Conservation (phyloP, 1,140 invertebrate genomes). For the Anoplophora glabripennis region DNA sequence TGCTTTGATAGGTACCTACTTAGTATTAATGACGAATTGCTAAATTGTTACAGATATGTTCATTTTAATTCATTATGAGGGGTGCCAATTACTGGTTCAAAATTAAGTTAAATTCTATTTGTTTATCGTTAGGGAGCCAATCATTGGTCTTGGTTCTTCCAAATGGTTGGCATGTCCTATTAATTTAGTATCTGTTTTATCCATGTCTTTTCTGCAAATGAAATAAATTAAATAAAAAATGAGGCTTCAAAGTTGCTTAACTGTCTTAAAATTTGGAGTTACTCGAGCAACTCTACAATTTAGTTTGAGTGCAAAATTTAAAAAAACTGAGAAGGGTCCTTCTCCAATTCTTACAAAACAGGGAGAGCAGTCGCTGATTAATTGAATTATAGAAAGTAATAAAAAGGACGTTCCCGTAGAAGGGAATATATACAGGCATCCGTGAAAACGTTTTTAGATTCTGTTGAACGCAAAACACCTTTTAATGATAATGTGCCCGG, state of each 20-base stretch:
- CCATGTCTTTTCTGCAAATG: too few relatives aligned
- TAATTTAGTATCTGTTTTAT: too few relatives aligned
- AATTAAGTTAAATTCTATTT: too few relatives aligned
- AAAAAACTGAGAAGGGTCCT: conserved; percentile 19
- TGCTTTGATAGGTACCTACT: too few relatives aligned
- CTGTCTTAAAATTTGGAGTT: conserved; percentile 1
- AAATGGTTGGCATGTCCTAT: too few relatives aligned
- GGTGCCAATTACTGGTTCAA: too few relatives aligned
- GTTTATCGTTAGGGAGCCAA: too few relatives aligned
- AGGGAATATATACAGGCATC: conserved; percentile 23
- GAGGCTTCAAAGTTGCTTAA: background rate
- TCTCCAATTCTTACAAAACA: conserved; percentile 19
- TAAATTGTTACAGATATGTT: too few relatives aligned
- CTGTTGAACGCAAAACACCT: background rate
- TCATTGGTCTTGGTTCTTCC: too few relatives aligned
- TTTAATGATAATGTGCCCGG: background rate
- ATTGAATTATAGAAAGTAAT: conserved; percentile 22
- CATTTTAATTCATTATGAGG: too few relatives aligned
- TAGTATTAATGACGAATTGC: too few relatives aligned
- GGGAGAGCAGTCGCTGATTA: conserved; percentile 24
- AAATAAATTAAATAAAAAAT: background rate
- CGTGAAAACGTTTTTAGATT: conserved; percentile 27
- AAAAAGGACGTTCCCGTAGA: conserved; percentile 29
- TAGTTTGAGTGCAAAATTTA: conserved; percentile 10
- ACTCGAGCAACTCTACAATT: conserved; percentile 21